These are phyloP conservation scores for Zophobas atratus DNA, from an alignment of 1,140 invertebrate genomes.

Conservation along the genomic window DNA sequence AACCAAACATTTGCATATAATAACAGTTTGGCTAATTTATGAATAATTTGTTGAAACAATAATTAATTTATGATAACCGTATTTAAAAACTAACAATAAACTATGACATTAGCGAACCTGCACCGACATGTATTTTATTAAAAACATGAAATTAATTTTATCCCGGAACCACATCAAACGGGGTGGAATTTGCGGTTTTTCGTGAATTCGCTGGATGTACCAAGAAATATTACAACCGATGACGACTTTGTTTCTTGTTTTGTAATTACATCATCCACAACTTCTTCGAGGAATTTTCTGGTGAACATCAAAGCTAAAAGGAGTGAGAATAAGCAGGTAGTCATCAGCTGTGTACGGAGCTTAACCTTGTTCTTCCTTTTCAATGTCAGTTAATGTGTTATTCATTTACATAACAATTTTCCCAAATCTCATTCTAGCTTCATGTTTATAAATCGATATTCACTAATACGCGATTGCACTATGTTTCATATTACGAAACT, in stretches of 20 bases:
- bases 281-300: not conserved
- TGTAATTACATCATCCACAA: not conserved
- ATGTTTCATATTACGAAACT: not conserved
- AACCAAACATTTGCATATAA: not conserved
- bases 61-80: not conserved
- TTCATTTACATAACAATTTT: not conserved
- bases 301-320: no score
- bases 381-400: conserved; percentile 5
- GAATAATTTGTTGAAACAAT: not conserved
- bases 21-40: not conserved
- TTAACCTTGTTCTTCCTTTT: conserved; percentile 9
- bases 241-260: not conserved
- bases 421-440: not conserved
- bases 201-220: no score
- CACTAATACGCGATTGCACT: not conserved
- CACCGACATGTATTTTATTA: no score
- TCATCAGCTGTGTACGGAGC: not conserved
- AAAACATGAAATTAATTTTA: no score
- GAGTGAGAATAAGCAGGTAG: not conserved
- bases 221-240: no score
- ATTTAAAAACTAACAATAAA: no score
- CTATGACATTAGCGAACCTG: not conserved
- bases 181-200: no score
- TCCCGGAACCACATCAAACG: no score
- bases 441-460: not conserved